Evolutionary conservation across 2,797 vertebrate genomes (phyloP).

Genomic region (Poliocrania exsul): DNA sequence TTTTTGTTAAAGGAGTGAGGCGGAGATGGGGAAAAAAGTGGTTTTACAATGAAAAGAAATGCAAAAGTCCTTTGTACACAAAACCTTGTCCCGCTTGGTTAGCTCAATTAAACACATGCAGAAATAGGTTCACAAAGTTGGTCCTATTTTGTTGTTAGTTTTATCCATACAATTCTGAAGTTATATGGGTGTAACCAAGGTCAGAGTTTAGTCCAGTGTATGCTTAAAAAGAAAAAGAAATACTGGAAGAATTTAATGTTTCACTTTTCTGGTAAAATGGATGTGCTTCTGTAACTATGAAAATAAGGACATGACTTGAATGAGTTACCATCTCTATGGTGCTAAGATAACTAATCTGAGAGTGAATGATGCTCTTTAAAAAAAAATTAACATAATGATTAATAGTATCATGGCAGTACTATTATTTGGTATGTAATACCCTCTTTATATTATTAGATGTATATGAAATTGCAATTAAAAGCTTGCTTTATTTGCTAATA

Average conservation of each 20-base stretch:
- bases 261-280: background rate
- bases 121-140: conserved; percentile 4
- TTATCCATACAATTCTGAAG: conserved; percentile 6
- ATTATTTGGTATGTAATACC: background rate
- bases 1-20: background rate
- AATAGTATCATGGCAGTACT: background rate
- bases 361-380: background rate
- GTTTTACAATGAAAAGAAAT: conserved; percentile 40
- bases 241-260: background rate
- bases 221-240: conserved; percentile 10
- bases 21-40: background rate
- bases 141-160: background rate
- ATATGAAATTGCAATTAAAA: conserved; percentile 41
- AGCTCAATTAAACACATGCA: conserved; percentile 7
- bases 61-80: conserved; percentile 28
- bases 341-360: background rate
- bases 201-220: conserved; percentile 28
- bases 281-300: background rate
- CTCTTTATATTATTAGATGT: background rate
- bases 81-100: conserved; percentile 6
- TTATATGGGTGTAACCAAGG: background rate
- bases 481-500: conserved; percentile 20
- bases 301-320: conserved; percentile 16
- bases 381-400: background rate
- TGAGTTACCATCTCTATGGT: background rate